Evolutionary conservation across 2,113 vertebrate genomes (phyloP).

Genomic region (Protobothrops flavoviridis): DNA sequence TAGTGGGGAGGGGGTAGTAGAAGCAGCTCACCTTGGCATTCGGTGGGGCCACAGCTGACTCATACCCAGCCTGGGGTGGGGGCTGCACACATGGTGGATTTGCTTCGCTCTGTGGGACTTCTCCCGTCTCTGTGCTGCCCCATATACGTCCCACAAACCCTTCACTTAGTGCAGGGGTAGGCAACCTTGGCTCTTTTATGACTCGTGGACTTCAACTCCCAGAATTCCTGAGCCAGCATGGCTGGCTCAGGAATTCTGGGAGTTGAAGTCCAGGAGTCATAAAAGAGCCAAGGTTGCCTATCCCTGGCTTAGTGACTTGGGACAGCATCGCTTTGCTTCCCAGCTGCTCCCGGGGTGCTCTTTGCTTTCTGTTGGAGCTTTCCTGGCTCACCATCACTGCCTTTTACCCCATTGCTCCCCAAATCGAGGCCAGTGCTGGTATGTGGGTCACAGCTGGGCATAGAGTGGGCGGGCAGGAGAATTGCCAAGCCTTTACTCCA

Average conservation of each 20-base stretch:
- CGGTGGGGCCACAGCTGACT: not conserved
- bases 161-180: too few species aligned
- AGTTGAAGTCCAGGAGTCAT: too few species aligned
- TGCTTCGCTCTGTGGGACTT: not conserved
- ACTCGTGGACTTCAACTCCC: too few species aligned
- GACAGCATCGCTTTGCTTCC: not conserved
- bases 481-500: not conserved
- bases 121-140: not conserved
- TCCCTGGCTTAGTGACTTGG: not conserved
- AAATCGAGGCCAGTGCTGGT: not conserved
- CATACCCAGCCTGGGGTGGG: not conserved
- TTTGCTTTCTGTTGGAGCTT: not conserved
- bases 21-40: not conserved
- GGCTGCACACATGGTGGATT: not conserved
- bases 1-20: fast-evolving
- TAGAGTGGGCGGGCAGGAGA: not conserved
- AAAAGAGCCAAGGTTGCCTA: too few species aligned
- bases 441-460: not conserved
- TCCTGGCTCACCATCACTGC: fast-evolving
- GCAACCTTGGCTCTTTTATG: too few species aligned
- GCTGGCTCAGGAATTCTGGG: too few species aligned
- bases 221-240: too few species aligned
- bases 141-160: not conserved
- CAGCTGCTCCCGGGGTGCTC: not conserved
- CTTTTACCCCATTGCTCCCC: not conserved